Conservation (phyloP, 1,140 invertebrate species). For the Pomacea maculata region DNA sequence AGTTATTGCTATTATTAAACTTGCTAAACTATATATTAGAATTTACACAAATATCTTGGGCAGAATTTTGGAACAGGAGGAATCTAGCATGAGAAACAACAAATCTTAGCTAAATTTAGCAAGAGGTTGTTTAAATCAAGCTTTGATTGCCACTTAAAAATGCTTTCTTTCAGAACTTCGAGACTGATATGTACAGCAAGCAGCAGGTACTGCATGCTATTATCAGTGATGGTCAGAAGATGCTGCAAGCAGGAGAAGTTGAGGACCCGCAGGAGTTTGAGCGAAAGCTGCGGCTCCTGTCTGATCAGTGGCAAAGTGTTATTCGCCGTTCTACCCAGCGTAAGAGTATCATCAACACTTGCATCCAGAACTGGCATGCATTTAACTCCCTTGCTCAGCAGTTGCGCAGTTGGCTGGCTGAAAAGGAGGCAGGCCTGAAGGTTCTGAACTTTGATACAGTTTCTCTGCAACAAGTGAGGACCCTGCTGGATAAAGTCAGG, state of each 20-base stretch:
- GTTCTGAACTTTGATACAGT: constrained; percentile 60
- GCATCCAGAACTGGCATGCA: constrained; percentile 82
- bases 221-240: constrained; percentile 58
- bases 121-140: too few species aligned
- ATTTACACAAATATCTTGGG: too few species aligned
- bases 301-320: constrained; percentile 87
- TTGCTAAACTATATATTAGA: too few species aligned
- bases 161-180: constrained; percentile 51
- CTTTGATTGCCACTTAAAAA: not conserved
- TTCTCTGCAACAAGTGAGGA: constrained; percentile 53
- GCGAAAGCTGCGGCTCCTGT: constrained; percentile 77
- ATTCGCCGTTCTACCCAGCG: constrained; percentile 81
- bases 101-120: too few species aligned
- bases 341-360: constrained; percentile 75
- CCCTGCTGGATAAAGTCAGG: constrained; percentile 50
- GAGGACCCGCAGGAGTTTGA: constrained; percentile 64
- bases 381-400: constrained; percentile 79
- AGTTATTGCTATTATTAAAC: too few species aligned
- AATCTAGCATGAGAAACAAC: too few species aligned
- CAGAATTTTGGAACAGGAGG: too few species aligned
- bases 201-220: constrained; percentile 62
- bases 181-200: constrained; percentile 54
- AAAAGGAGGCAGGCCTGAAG: constrained; percentile 75
- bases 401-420: constrained; percentile 79
- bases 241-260: constrained; percentile 54